Evolutionary conservation across 2,113 vertebrate species (phyloP).

Genomic region (Phrynosoma blainvillii): DNA sequence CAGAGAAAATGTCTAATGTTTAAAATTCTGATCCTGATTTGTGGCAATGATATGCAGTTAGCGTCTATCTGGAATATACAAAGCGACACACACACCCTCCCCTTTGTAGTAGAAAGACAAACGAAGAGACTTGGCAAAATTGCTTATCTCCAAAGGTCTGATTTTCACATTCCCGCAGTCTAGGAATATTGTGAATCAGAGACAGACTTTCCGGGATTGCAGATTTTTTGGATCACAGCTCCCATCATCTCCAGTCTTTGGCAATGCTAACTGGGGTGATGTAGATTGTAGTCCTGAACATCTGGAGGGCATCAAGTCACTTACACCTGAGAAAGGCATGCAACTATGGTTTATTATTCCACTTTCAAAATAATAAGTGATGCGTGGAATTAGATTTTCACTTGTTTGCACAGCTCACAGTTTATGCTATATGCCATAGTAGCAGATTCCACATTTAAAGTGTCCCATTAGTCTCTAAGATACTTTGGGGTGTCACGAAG

Average conservation of each 20-base stretch:
- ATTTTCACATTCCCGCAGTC: neutral
- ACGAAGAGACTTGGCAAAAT: neutral
- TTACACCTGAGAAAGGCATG: too few relatives aligned
- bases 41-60: neutral
- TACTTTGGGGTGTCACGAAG: too few relatives aligned
- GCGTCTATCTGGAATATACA: neutral
- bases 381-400: too few relatives aligned
- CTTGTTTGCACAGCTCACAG: too few relatives aligned
- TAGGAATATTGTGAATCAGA: neutral
- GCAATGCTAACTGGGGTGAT: neutral
- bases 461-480: too few relatives aligned
- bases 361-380: too few relatives aligned
- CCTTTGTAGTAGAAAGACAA: neutral
- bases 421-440: too few relatives aligned
- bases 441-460: too few relatives aligned
- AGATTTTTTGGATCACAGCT: neutral
- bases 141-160: neutral
- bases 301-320: neutral
- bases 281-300: neutral
- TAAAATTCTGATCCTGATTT: conserved; percentile 14
- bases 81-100: neutral
- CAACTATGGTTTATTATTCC: too few relatives aligned
- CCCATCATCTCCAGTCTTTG: neutral
- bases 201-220: neutral
- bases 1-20: conserved; percentile 33